phyloP scores from a whole-genome alignment of 2,797 vertebrate species.

The Lepus townsendii region DNA sequence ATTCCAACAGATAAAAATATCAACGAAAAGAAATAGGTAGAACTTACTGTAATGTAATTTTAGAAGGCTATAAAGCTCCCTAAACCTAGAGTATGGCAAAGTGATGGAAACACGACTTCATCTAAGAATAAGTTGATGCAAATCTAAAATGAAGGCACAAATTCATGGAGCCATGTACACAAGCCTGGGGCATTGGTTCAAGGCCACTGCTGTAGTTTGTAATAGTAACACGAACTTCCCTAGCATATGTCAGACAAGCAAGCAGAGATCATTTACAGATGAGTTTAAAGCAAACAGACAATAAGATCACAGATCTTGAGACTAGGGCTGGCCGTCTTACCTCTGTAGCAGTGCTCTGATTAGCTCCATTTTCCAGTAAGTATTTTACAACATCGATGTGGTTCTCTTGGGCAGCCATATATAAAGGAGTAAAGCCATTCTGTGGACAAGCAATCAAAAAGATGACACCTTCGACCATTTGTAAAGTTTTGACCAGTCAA shows the following conservation, averaged over 20 bases:
- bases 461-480: background rate
- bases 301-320: fast-evolving
- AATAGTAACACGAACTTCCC: background rate
- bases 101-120: background rate
- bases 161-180: background rate
- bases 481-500: background rate
- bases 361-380: conserved; percentile 97
- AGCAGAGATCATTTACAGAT: background rate
- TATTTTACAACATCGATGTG: conserved; percentile 98
- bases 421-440: conserved; percentile 99
- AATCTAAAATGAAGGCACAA: background rate
- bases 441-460: conserved; percentile 83
- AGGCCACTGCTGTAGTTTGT: background rate
- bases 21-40: background rate
- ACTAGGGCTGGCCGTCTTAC: conserved; percentile 84
- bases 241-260: background rate
- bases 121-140: background rate
- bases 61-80: background rate
- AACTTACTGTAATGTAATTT: conserved; percentile 16
- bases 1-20: conserved; percentile 17
- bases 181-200: background rate
- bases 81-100: background rate
- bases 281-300: background rate
- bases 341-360: conserved; percentile 99
- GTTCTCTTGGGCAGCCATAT: conserved; percentile 99